phyloP scores from a whole-genome alignment of 2,797 vertebrate genomes.

The Catharus ustulatus region DNA sequence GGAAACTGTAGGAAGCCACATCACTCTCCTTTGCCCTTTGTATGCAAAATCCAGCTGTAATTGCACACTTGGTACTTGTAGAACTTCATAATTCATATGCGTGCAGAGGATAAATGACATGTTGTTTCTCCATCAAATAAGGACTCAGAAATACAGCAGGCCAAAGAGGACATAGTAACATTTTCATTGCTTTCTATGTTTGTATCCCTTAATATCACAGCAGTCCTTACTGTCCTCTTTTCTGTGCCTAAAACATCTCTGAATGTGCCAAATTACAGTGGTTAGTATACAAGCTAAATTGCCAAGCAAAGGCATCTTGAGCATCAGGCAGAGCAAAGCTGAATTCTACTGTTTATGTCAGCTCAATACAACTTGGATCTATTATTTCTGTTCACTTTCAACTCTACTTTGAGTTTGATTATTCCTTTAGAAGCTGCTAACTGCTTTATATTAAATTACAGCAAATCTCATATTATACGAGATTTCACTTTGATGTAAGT shows the following conservation, averaged over 20 bases:
- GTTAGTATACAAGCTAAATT: slow-evolving; percentile 46
- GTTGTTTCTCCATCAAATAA: neutral
- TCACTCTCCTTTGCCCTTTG: neutral
- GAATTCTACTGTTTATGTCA: neutral
- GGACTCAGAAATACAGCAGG: neutral
- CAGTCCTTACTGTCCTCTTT: neutral
- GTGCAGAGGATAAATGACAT: neutral
- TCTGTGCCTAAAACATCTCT: neutral
- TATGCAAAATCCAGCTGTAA: neutral
- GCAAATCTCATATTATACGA: neutral
- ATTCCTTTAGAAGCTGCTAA: neutral
- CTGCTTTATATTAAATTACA: neutral
- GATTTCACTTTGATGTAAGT: neutral
- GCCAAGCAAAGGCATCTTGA: neutral
- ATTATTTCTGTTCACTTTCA: neutral
- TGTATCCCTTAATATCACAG: neutral
- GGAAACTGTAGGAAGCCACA: neutral
- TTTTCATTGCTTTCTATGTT: neutral
- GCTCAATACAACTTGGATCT: neutral
- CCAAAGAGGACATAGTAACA: neutral
- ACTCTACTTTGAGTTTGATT: neutral
- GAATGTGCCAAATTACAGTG: neutral
- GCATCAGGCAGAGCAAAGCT: neutral
- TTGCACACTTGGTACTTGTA: neutral
- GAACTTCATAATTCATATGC: neutral